These are phyloP conservation scores for Irena cyanogastra DNA, from an alignment of 2,113 vertebrate genomes.

Conservation along the genomic window DNA sequence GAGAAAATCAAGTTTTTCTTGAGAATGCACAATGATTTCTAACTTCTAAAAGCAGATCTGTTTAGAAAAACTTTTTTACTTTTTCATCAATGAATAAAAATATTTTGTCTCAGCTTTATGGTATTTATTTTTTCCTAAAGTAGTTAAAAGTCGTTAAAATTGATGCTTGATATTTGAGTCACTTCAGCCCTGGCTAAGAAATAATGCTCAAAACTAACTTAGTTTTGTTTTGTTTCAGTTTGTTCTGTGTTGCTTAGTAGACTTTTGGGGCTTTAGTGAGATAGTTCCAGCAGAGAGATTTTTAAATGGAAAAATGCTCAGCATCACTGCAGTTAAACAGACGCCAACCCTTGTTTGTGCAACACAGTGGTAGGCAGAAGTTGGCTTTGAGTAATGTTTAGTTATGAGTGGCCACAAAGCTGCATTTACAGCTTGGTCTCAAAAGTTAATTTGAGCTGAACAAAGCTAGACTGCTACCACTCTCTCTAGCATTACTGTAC, in stretches of 20 bases:
- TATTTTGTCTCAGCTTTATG: not conserved
- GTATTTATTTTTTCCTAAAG: not conserved
- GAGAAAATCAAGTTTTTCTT: not conserved
- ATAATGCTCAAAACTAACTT: not conserved
- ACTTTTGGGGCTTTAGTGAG: not conserved
- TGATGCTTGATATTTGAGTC: not conserved
- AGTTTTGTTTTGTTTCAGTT: conserved; percentile 30
- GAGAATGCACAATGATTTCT: not conserved
- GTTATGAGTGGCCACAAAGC: not conserved
- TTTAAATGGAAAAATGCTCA: not conserved
- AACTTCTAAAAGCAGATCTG: not conserved
- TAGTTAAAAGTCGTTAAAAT: not conserved
- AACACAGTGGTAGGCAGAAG: not conserved
- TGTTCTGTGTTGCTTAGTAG: conserved; percentile 38
- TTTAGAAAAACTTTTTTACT: not conserved
- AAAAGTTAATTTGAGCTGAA: not conserved
- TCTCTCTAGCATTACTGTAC: not conserved
- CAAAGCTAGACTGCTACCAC: not conserved
- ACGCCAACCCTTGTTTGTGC: not conserved
- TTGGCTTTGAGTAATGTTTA: not conserved
- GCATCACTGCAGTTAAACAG: not conserved
- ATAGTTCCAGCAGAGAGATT: not conserved
- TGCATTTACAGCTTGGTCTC: not conserved
- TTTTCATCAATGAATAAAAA: not conserved
- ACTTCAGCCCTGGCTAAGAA: not conserved